phyloP scores from a whole-genome alignment of 2,113 vertebrate genomes.

The Pitta sordida region DNA sequence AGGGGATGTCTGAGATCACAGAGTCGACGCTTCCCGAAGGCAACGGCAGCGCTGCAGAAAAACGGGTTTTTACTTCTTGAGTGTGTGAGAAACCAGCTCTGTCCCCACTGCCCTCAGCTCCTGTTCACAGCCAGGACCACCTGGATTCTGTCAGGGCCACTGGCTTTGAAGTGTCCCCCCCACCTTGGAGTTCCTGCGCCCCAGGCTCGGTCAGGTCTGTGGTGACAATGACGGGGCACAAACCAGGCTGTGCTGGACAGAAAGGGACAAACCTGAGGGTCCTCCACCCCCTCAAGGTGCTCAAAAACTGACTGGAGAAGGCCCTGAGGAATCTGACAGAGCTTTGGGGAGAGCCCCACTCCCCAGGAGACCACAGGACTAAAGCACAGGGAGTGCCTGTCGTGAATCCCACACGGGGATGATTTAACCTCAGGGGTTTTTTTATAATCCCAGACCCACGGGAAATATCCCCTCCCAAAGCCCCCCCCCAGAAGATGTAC shows the following conservation, averaged over 20 bases:
- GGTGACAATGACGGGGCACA: fast-evolving
- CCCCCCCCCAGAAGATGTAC: no score
- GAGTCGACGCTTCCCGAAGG: conserved; percentile 77
- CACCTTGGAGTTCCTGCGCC: neutral
- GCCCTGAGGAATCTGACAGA: neutral
- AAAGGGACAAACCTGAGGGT: neutral
- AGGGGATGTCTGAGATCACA: conserved; percentile 88
- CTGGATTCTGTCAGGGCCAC: neutral
- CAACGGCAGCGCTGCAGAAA: conserved; percentile 78
- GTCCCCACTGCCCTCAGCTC: neutral
- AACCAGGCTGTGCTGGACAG: neutral
- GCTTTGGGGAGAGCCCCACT: neutral
- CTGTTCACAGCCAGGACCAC: neutral
- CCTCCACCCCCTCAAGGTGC: neutral
- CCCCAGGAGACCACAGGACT: neutral
- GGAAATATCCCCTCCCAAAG: no score
- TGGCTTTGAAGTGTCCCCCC: neutral
- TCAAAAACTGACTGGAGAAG: neutral
- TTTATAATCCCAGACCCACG: neutral
- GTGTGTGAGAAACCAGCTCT: no score
- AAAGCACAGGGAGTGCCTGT: neutral
- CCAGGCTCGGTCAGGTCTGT: neutral
- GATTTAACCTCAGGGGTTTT: neutral
- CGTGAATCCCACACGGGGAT: neutral
- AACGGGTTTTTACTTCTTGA: neutral